Percentiles rank a stretch among this genome's conserved stretches.
These are phyloP conservation scores for Austrofundulus limnaeus DNA, from an alignment of 2,113 vertebrate genomes.

Conservation along the genomic window DNA sequence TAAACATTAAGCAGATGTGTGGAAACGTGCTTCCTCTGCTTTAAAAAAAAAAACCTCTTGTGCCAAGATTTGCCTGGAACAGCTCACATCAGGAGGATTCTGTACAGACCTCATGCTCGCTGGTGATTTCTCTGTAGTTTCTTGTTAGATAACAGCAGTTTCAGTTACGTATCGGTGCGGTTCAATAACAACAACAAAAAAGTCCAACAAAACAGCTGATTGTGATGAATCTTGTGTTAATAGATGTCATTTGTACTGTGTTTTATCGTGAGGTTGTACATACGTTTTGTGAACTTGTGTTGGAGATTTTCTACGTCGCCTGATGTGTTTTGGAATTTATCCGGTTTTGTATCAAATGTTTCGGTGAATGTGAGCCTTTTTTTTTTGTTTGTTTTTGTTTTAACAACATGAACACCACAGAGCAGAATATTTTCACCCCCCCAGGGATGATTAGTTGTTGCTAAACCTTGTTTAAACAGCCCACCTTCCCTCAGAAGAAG, in stretches of 20 bases:
- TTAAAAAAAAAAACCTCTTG: constrained; percentile 57
- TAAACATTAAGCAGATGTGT: constrained; percentile 59
- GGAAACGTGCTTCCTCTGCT: constrained; percentile 68
- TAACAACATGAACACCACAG: constrained; percentile 69
- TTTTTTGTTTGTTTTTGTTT: constrained; percentile 42
- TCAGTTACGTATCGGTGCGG: constrained; percentile 17
- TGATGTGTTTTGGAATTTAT: constrained; percentile 68
- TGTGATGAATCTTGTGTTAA: constrained; percentile 75
- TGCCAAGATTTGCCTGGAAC: constrained; percentile 75
- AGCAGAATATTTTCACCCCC: constrained; percentile 3
- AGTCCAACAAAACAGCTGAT: no score
- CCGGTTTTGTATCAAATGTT: constrained; percentile 64
- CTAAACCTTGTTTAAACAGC: constrained; percentile 4
- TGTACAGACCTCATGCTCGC: no score
- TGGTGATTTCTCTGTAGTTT: no score
- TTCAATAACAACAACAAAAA: constrained; percentile 60
- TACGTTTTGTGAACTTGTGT: constrained; percentile 79
- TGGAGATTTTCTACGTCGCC: no score
- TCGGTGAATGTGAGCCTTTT: constrained; percentile 75
- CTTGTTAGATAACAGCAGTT: no score
- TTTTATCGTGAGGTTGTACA: constrained; percentile 83
- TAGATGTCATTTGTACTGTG: constrained; percentile 76
- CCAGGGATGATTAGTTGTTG: no score
- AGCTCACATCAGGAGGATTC: no score
- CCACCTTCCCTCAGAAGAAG: constrained; percentile 37